Evolutionary conservation across 1,140 invertebrate species (phyloP), one percentile per base, ranked within the genome.

Genomic region (Phocides pigmalion): DNA sequence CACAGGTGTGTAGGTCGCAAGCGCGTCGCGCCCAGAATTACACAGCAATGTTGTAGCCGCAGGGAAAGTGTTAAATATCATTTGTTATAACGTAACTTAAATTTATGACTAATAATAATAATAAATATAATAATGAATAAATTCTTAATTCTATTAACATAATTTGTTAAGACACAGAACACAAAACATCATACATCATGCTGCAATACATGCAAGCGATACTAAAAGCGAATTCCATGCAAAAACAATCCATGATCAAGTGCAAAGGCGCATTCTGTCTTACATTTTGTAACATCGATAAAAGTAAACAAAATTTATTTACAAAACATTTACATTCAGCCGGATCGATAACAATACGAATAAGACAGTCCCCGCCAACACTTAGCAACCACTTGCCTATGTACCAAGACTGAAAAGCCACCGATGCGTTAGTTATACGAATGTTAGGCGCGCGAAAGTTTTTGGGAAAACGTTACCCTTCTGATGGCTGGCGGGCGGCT

Each of bases 401-500:
- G 79, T 84, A 87, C 80, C 68, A 74, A 69, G 64, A 79, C 73
- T 74, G 62, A 77, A 58, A 82, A 87, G 82, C 82, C 70, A 68
- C 66, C 75, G 68, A 72, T 66, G 64, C 58, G 73, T 88, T 88
- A 89, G 82, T 84, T 80, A 72, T 62, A 78, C 72, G 70, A 68
- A 71, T 56, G 69, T 81, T 79, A 82, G 66, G 66, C 70, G 75
- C 74, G 66, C 69, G 73, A 66, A 75, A 74, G 70, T 72, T 73
- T 70, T 64, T 74, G 72, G 75, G 69, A 75, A 16, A 84, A 90
- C 84, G 64, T 90, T 90, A 89, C 86, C 88, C 87, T 84, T 89
- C 68, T 89, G 86, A 79, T 90, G 87, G 63, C 81, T 90, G 72
- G 84, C 66, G 66, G 88, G 88, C 84, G 79, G 82, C 81, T 72